These are phyloP conservation scores for Labrus mixtus DNA, from an alignment of 2,113 vertebrate species.

Conservation along the genomic window DNA sequence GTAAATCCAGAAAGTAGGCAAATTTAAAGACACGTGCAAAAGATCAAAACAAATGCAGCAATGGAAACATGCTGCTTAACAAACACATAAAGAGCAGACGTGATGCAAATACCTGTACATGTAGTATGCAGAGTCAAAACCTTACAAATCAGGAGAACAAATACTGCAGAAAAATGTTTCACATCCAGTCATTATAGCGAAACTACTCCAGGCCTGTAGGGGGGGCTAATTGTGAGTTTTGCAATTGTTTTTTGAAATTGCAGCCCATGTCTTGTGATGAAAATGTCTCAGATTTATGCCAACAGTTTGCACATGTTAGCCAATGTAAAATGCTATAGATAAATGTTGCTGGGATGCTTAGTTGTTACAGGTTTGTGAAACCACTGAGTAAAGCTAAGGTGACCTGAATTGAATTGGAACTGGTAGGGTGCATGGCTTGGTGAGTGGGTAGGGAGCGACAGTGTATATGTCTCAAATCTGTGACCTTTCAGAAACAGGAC, in stretches of 20 bases:
- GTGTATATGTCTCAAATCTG: constrained; percentile 24
- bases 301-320: not conserved
- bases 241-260: no score
- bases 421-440: not conserved
- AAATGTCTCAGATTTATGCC: not conserved
- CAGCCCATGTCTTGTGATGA: no score
- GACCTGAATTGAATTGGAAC: constrained; percentile 9
- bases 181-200: no score
- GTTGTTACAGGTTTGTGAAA: not conserved
- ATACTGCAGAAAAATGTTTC: no score
- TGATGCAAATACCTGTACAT: not conserved
- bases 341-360: not conserved
- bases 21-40: not conserved
- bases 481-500: constrained; percentile 43
- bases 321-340: not conserved
- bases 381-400: not conserved
- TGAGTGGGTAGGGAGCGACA: not conserved
- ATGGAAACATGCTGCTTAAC: no score
- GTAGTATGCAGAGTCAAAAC: no score
- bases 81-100: not conserved
- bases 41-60: not conserved
- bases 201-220: no score
- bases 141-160: no score
- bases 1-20: no score
- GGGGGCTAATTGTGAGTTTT: no score